Percentiles rank a stretch among this genome's conserved stretches.
These are phyloP conservation scores for Amphibalanus amphitrite DNA, from an alignment of 1,140 invertebrate species.

Conservation along the genomic window DNA sequence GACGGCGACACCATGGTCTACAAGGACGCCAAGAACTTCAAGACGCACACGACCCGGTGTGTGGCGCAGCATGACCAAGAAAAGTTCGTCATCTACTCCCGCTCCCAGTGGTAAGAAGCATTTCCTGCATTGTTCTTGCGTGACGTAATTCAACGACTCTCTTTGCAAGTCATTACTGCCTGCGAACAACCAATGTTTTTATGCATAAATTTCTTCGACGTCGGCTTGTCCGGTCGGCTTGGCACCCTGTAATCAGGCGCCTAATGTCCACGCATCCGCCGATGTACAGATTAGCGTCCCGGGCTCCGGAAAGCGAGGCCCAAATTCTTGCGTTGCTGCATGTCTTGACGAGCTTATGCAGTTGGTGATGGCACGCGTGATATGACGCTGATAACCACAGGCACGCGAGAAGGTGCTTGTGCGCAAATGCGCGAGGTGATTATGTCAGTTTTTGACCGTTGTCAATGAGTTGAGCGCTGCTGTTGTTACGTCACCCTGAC, in stretches of 20 bases:
- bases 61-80: constrained; percentile 29
- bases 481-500: background rate
- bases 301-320: no score
- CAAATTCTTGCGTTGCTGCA: no score
- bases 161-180: no score
- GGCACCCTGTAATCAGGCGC: background rate
- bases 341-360: no score
- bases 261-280: background rate
- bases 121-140: constrained; percentile 6
- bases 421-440: no score
- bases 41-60: constrained; percentile 43
- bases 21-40: constrained; percentile 43
- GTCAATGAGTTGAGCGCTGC: no score
- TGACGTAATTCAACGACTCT: no score
- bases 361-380: no score
- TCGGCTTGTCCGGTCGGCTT: background rate
- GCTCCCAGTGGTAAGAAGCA: constrained; percentile 33
- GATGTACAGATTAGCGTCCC: background rate
- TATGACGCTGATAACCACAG: no score
- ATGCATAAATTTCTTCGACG: background rate
- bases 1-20: constrained; percentile 40
- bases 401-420: no score
- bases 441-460: no score
- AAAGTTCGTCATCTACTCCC: constrained; percentile 32
- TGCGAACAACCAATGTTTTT: constrained; percentile 1